These are phyloP conservation scores for Piaya cayana DNA, from an alignment of 2,113 vertebrate genomes.

Conservation along the genomic window DNA sequence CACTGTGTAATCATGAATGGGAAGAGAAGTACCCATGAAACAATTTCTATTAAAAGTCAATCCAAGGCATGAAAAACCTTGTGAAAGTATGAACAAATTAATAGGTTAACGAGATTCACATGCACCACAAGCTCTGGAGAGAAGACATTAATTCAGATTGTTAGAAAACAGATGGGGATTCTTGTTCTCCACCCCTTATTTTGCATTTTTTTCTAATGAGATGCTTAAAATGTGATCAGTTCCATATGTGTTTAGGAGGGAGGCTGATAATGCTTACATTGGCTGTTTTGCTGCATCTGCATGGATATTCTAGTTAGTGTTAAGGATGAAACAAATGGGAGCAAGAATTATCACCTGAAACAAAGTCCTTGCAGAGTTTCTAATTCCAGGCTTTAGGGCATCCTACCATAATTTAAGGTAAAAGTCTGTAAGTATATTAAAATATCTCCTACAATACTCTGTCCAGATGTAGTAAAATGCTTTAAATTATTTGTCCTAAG, in stretches of 20 bases:
- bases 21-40: not conserved
- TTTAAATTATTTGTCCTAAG: not conserved
- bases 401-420: not conserved
- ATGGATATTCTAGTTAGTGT: not conserved
- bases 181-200: not conserved
- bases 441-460: not conserved
- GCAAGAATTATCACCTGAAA: not conserved
- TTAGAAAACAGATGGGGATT: constrained; percentile 22
- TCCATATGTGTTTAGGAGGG: not conserved
- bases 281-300: not conserved
- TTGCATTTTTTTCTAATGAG: constrained; percentile 22
- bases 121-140: not conserved
- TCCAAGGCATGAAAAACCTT: not conserved
- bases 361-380: not conserved
- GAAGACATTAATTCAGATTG: not conserved
- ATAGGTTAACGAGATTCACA: not conserved
- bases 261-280: not conserved
- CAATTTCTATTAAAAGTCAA: not conserved
- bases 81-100: not conserved
- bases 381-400: not conserved
- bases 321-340: not conserved
- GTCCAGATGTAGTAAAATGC: not conserved
- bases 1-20: not conserved
- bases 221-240: not conserved
- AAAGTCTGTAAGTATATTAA: not conserved